Base-by-base conservation (phyloP, 2,797 vertebrate genomes). In the Phoebastria nigripes region DNA sequence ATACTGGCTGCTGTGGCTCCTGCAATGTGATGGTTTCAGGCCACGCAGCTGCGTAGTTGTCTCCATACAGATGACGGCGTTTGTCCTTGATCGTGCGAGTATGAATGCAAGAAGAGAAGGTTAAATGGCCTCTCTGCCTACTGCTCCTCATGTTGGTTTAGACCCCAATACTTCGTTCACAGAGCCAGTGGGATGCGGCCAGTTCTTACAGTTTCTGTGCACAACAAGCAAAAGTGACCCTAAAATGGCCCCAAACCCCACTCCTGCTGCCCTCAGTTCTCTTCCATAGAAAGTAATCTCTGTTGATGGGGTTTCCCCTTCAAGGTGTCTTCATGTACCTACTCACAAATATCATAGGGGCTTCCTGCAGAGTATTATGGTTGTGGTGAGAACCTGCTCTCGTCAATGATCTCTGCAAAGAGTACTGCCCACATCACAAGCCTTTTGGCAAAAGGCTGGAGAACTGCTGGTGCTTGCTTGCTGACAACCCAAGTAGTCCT, bases 71-170 rank as follows among this genome's bases (percentile, higher is more conserved):
- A 39, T 49, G 44, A 80, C 19, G 18, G 13, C 0, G 0, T 89
- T 89, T 63, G n/a, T 59, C 37, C 31, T 73, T 77, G 14, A 8
- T 29, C 0, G 0, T 33, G 15, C 5, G 3, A 61, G 12, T 54
- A 33, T 24, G 46, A 73, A 62, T 77, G 29, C 79, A 67, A 51
- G 66, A 59, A 41, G 41, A 62, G 56, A 82, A 70, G 41, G 39
- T 73, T 77, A 76, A 82, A 14, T 41, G 41, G 37, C 26, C 33
- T 86, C 44, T 83, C 51, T 71, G 13, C 26, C 49, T 67, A 4
- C 47, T 84, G 37, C 31, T 92, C 16, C 49, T 29, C 22, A 1
- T 51, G 55, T 55, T 42, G 29, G 13, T 69, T 86, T 81, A 81
- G 54, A 59, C 29, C 18, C 13, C 22, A 35, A 3, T 56, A n/a